Evolutionary conservation across 37 sponge, comb jelly and placozoan species (phyloP).

Genomic region (Ianthella basta): DNA sequence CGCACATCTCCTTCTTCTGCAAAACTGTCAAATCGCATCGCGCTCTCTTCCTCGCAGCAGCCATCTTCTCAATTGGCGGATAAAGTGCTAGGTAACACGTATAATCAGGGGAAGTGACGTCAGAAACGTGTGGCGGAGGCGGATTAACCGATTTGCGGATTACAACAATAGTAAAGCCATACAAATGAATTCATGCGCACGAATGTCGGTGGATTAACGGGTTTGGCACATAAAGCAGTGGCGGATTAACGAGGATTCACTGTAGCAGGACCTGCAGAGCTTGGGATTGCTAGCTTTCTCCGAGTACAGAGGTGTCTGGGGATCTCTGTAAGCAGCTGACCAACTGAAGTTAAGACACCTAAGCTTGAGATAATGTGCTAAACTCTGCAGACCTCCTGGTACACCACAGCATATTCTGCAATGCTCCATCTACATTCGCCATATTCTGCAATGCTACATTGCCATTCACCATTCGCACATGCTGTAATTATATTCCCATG

Average conservation of each 20-base stretch:
- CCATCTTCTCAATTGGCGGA: constrained; percentile 19
- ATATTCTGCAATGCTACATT: not conserved
- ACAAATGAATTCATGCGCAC: no score
- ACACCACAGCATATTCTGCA: not conserved
- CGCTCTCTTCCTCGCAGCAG: not conserved
- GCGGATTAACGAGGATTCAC: no score
- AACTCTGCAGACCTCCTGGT: not conserved
- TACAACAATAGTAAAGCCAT: constrained; percentile 1
- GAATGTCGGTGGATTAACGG: no score
- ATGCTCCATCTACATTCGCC: not conserved
- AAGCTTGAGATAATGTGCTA: not conserved
- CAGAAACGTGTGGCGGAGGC: constrained; percentile 12
- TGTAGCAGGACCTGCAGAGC: not conserved
- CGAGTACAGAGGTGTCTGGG: not conserved
- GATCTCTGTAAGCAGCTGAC: not conserved
- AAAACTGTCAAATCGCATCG: not conserved
- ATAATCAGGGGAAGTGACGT: constrained; percentile 11
- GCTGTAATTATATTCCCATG: not conserved
- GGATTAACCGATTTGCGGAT: not conserved
- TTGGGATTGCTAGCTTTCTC: not conserved
- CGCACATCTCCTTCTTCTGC: constrained; percentile 2
- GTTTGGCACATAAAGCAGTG: no score
- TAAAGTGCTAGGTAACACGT: constrained; percentile 20
- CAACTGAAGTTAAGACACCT: not conserved
- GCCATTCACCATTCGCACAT: not conserved